Evolutionary conservation across 2,888 invertebrate species (phyloP).

Genomic region (Acheta domesticus): DNA sequence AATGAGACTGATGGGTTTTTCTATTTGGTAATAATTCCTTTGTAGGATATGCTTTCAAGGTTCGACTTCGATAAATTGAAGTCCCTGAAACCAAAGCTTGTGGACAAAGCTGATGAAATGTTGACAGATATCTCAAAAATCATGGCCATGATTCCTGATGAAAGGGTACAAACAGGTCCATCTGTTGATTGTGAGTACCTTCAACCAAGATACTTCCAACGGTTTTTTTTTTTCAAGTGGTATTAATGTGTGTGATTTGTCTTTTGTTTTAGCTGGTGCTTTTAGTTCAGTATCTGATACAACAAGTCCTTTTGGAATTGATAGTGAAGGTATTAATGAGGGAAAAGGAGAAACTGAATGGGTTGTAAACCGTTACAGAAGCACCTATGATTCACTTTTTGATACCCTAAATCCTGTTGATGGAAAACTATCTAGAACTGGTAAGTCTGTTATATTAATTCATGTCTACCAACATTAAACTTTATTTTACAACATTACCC

Average conservation of each 20-base stretch:
- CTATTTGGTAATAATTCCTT: background rate
- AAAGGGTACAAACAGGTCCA: conserved; percentile 58
- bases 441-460: background rate
- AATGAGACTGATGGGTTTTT: background rate
- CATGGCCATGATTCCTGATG: conserved; percentile 95
- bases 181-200: background rate
- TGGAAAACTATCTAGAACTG: conserved; percentile 68
- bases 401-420: conserved; percentile 76
- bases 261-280: conserved; percentile 63
- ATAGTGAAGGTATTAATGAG: conserved; percentile 94
- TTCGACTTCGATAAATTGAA: conserved; percentile 95
- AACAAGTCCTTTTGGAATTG: conserved; percentile 87
- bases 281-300: conserved; percentile 88
- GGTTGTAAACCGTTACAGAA: conserved; percentile 89
- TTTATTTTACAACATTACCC: no score
- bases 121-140: conserved; percentile 90
- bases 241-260: background rate
- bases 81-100: conserved; percentile 78
- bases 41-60: conserved; percentile 67
- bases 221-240: background rate
- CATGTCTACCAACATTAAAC: no score
- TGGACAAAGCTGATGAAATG: conserved; percentile 95
- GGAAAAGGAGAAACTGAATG: conserved; percentile 95
- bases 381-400: conserved; percentile 81
- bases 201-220: no score